Evolutionary conservation across 2,113 vertebrate genomes (phyloP), one percentile per base, ranked within the genome.

Genomic region (Brienomyrus longianalis): DNA sequence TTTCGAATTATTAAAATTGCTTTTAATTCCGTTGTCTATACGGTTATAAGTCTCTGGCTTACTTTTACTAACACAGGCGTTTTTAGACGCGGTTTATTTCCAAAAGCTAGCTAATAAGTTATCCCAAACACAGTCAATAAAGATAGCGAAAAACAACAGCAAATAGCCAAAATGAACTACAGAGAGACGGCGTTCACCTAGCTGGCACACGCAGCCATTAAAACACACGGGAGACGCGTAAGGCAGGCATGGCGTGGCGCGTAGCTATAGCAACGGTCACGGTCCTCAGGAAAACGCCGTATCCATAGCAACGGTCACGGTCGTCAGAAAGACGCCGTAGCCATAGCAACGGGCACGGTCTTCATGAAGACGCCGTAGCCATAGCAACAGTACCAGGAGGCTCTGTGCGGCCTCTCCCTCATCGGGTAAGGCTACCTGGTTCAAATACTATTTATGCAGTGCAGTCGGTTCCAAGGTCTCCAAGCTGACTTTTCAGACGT

Each of bases 241-340:
- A 13, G 62, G 62, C 62, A 31, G 10, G 27, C n/a, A 66, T 66
- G 62, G 62, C n/a, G 62, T 66, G 27, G 77, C 48, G 19, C 48
- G 88, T 89, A n/a, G 70, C 27, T 80, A 89, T 89, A 80, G 88
- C 88, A 52, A 74, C 62, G 59, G 59, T 47, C 59, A 50, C 66
- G 8, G 11, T 11, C n/a, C 11, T 66, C 19, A 11, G 31, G 43
- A 83, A 43, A 35, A 89, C 88, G 74, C 74, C 50, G 88, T 83
- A 48, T 51, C 47, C 31, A 89, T 83, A 83, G 74, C 50, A 83
- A 77, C n/a, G 45, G 66, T 70, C 66, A 10, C 47, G 2, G 11
- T 2, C 27, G 6, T 54, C 19, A 11, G 31, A n/a, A 83, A 43
- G 50, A 89, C 88, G 74, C 74, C 31, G 74, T 83, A 48, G 74